phyloP scores from a whole-genome alignment of 2,888 invertebrate genomes.

The Cephus nigrinus region DNA sequence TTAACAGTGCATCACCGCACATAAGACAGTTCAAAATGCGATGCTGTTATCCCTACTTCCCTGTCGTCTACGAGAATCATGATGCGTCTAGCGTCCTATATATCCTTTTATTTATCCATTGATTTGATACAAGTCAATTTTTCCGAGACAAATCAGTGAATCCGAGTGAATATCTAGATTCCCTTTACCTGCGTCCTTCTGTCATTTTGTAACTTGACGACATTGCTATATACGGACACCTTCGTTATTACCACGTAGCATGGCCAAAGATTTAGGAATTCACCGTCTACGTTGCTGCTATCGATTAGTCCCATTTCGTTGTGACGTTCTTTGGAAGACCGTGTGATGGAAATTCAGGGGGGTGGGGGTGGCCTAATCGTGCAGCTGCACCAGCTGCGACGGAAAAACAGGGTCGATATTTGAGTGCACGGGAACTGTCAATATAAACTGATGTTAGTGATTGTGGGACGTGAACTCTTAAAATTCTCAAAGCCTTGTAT shows the following conservation, averaged over 20 bases:
- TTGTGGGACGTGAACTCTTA: not conserved
- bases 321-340: not conserved
- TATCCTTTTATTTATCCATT: not conserved
- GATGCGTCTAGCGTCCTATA: not conserved
- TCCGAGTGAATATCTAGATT: not conserved
- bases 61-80: no score
- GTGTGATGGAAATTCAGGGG: no score
- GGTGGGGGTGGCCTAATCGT: not conserved
- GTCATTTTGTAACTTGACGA: no score
- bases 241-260: no score
- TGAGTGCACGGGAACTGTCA: not conserved
- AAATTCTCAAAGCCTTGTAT: not conserved
- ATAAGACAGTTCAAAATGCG: not conserved
- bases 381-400: not conserved
- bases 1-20: not conserved
- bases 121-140: not conserved
- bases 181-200: not conserved
- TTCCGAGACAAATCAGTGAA: not conserved
- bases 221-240: no score
- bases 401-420: not conserved
- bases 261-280: no score
- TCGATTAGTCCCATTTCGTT: not conserved
- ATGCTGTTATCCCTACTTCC: not conserved
- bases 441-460: not conserved
- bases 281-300: no score